phyloP scores from a whole-genome alignment of 2,888 invertebrate species.

The Nemoura dubitans region DNA sequence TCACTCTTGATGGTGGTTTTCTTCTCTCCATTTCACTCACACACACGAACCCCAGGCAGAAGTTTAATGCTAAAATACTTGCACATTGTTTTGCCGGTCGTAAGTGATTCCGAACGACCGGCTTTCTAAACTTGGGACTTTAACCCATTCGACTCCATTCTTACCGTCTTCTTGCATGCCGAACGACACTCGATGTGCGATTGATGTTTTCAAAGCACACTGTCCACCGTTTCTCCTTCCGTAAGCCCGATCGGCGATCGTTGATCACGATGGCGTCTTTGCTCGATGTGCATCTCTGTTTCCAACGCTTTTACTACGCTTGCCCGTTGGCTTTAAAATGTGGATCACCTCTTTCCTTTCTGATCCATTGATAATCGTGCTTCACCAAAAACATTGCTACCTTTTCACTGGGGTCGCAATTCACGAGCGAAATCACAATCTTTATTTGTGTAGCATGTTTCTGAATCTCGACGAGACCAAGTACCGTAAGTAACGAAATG shows the following conservation, averaged over 20 bases:
- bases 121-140: not conserved
- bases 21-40: conserved; percentile 40
- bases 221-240: not conserved
- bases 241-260: not conserved
- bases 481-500: conserved; percentile 28
- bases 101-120: not conserved
- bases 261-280: conserved; percentile 17
- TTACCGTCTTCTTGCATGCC: not conserved
- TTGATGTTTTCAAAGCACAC: not conserved
- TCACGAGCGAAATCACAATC: not conserved
- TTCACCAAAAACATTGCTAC: conserved; percentile 31
- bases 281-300: conserved; percentile 22
- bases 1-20: conserved; percentile 36
- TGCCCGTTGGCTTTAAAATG: not conserved
- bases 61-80: conserved; percentile 45
- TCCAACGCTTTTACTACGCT: not conserved
- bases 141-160: not conserved
- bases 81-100: conserved; percentile 43
- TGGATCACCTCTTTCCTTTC: not conserved
- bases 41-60: conserved; percentile 39
- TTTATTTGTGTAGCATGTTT: conserved; percentile 37
- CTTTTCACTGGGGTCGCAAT: conserved; percentile 20
- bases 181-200: not conserved
- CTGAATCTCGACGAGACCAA: conserved; percentile 24
- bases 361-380: conserved; percentile 21